These are phyloP conservation scores for Tetropium fuscum DNA, from an alignment of 2,888 invertebrate species.

Conservation along the genomic window DNA sequence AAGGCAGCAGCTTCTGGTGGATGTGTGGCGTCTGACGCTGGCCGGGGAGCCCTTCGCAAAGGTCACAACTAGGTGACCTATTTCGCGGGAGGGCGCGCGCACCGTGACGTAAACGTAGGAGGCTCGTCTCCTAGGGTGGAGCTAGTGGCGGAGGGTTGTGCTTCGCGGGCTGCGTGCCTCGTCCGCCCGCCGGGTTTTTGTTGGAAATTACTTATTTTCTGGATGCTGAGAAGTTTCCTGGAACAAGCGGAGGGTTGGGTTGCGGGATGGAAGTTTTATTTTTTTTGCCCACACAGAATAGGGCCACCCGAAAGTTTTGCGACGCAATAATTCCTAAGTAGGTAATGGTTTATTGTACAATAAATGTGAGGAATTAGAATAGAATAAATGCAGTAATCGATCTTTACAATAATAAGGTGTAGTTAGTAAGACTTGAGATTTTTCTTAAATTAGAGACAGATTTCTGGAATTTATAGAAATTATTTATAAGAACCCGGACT, in stretches of 20 bases:
- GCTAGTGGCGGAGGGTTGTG: slow-evolving; percentile 42
- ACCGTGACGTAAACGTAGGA: slow-evolving; percentile 59
- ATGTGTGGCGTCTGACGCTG: slow-evolving; percentile 50
- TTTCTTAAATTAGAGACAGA: no score
- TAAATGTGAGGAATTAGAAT: no score
- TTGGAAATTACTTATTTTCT: slow-evolving; percentile 29
- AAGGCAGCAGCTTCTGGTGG: slow-evolving; percentile 58
- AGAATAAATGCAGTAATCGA: no score
- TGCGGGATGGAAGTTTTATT: slow-evolving; percentile 61
- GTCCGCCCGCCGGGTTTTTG: slow-evolving; percentile 17
- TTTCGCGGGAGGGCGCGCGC: slow-evolving; percentile 58
- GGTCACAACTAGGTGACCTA: slow-evolving; percentile 64
- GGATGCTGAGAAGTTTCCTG: slow-evolving; percentile 52
- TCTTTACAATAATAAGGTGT: no score
- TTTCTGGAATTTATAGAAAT: no score
- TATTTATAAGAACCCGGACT: no score
- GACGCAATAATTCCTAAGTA: no score
- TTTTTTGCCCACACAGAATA: no score
- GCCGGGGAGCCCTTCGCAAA: slow-evolving; percentile 52
- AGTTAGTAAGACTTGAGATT: no score
- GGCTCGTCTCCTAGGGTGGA: slow-evolving; percentile 56
- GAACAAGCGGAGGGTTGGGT: slow-evolving; percentile 58
- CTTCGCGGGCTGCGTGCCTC: slow-evolving; percentile 38
- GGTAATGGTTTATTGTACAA: no score
- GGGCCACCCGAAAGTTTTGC: no score